Conservation (phyloP, 2,113 vertebrate species). For the Rafetus swinhoei region DNA sequence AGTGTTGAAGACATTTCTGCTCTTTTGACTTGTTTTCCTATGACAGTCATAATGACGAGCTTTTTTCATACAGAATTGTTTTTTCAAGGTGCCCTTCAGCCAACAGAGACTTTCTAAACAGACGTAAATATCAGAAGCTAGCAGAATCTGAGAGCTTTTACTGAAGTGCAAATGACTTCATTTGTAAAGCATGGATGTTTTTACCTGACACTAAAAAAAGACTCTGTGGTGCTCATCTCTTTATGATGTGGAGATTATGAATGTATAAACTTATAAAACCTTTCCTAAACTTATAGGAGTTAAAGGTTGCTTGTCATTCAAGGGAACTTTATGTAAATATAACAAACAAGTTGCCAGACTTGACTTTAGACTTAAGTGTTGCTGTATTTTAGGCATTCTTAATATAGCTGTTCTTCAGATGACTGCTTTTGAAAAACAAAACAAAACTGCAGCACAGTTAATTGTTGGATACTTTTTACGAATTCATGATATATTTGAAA, state of each 20-base stretch:
- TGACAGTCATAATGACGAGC: background rate
- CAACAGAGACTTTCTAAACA: conserved; percentile 13
- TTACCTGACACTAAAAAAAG: background rate
- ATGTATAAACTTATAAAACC: background rate
- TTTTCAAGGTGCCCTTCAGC: conserved; percentile 10
- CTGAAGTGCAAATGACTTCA: background rate
- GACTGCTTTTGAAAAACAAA: background rate
- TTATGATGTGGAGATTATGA: background rate
- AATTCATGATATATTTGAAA: background rate
- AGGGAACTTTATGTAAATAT: background rate
- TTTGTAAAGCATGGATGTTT: background rate
- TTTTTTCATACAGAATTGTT: background rate
- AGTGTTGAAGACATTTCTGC: background rate
- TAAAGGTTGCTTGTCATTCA: background rate
- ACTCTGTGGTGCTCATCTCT: background rate
- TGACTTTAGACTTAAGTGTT: background rate
- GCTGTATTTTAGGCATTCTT: conserved; percentile 8
- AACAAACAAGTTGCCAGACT: background rate
- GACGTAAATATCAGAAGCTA: conserved; percentile 1
- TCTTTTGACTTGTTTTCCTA: conserved; percentile 39
- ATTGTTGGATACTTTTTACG: background rate
- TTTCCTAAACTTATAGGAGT: background rate
- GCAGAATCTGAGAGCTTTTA: background rate
- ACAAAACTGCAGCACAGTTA: fast-evolving
- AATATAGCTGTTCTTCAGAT: background rate